phyloP scores from a whole-genome alignment of 2,888 invertebrate genomes.

The Cancer borealis region DNA sequence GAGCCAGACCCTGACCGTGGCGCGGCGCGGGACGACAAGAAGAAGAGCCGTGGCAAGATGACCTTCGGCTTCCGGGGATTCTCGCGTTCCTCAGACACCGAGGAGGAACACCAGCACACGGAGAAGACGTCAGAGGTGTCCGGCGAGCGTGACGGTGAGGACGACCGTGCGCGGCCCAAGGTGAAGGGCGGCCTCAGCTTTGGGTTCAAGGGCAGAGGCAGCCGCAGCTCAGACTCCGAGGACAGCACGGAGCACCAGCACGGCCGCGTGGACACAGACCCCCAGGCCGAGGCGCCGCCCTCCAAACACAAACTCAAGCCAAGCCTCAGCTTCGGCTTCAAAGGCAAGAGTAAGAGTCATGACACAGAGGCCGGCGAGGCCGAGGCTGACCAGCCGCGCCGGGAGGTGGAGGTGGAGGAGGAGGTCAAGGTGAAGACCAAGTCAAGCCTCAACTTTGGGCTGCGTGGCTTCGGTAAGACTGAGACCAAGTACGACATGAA shows the following conservation, averaged over 20 bases:
- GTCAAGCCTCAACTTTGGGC: slow-evolving; percentile 64
- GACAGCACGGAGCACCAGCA: slow-evolving; percentile 66
- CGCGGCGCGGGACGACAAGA: slow-evolving; percentile 69
- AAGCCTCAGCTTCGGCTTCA: slow-evolving; percentile 73
- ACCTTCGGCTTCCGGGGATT: slow-evolving; percentile 74
- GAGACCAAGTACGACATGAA: slow-evolving; percentile 69
- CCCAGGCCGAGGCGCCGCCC: slow-evolving; percentile 51
- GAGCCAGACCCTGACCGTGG: slow-evolving; percentile 67
- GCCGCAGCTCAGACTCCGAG: slow-evolving; percentile 72
- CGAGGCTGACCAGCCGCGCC: slow-evolving; percentile 51
- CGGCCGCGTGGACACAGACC: slow-evolving; percentile 63
- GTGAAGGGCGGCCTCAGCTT: slow-evolving; percentile 66
- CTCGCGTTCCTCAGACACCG: slow-evolving; percentile 69
- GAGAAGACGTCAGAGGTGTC: slow-evolving; percentile 66
- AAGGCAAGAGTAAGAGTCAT: slow-evolving; percentile 68
- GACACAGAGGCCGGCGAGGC: slow-evolving; percentile 63
- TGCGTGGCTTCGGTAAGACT: slow-evolving; percentile 63
- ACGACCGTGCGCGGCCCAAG: slow-evolving; percentile 63
- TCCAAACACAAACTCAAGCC: slow-evolving; percentile 71
- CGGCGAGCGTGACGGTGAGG: slow-evolving; percentile 64
- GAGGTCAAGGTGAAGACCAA: slow-evolving; percentile 66
- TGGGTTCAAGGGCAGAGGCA: slow-evolving; percentile 71
- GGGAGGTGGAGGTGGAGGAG: slow-evolving; percentile 57
- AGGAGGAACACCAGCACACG: slow-evolving; percentile 63
- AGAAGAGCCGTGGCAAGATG: slow-evolving; percentile 68